Evolutionary conservation across 2,888 invertebrate genomes (phyloP).

Genomic region (Chouioia cunea): DNA sequence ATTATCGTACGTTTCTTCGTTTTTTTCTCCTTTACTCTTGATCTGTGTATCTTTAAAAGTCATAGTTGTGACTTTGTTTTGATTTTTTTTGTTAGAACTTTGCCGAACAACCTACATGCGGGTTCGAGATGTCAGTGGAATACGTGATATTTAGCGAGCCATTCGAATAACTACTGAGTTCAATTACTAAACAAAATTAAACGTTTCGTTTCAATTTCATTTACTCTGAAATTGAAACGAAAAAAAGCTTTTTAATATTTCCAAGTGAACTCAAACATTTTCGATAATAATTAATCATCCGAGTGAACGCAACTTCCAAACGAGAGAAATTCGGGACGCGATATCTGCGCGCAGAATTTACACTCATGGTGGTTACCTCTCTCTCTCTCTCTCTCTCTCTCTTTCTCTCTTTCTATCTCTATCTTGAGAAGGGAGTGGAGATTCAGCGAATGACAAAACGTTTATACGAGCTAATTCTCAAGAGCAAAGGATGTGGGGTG

Average conservation of each 20-base stretch:
- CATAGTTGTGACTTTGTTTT: neutral
- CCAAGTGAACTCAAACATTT: too few species aligned
- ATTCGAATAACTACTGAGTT: neutral
- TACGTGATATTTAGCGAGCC: slow-evolving; percentile 6
- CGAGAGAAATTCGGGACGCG: too few species aligned
- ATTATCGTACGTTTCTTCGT: neutral
- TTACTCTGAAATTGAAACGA: too few species aligned
- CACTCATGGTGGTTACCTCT: neutral
- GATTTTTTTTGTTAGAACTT: slow-evolving; percentile 19
- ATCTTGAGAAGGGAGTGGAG: neutral
- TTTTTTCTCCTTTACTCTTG: neutral
- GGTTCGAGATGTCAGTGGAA: slow-evolving; percentile 2
- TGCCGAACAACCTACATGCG: neutral
- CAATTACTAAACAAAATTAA: too few species aligned
- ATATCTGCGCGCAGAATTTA: slow-evolving; percentile 10
- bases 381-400: neutral
- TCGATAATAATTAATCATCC: too few species aligned
- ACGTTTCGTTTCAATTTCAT: too few species aligned
- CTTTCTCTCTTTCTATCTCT: neutral
- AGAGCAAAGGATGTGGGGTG: neutral
- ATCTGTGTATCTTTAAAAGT: neutral
- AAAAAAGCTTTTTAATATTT: too few species aligned
- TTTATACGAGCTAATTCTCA: slow-evolving; percentile 38
- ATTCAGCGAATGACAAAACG: slow-evolving; percentile 27
- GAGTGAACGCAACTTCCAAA: too few species aligned